Evolutionary conservation across 2,797 vertebrate species (phyloP).

Genomic region (Enteromius fasciolatus): DNA sequence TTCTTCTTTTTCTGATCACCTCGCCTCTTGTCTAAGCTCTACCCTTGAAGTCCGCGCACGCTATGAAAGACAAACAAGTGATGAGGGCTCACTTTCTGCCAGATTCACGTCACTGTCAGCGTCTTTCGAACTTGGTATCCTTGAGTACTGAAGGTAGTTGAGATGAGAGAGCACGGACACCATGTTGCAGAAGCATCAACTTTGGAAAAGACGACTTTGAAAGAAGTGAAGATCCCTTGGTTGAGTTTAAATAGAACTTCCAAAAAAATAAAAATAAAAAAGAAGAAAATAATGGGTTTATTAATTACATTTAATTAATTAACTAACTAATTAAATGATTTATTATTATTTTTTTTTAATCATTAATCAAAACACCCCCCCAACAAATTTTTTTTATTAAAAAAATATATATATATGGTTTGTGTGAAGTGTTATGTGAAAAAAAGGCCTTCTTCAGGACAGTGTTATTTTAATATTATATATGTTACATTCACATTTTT

Average conservation of each 20-base stretch:
- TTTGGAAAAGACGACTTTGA: background rate
- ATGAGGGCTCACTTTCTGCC: slow-evolving; percentile 40
- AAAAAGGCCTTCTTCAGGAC: background rate
- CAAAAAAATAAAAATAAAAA: background rate
- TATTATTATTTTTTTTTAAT: no score
- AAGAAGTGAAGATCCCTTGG: background rate
- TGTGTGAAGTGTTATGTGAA: background rate
- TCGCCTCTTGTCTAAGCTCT: slow-evolving; percentile 45
- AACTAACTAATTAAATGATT: no score
- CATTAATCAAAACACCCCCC: no score
- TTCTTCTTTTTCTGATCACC: slow-evolving; percentile 75
- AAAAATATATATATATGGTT: no score
- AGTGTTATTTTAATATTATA: background rate
- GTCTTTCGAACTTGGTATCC: slow-evolving; percentile 31
- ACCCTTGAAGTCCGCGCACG: slow-evolving; percentile 72
- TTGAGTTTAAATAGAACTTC: background rate
- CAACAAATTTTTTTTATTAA: no score
- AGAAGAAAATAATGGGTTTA: no score
- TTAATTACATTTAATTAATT: no score
- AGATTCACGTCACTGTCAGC: slow-evolving; percentile 41
- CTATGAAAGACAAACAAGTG: slow-evolving; percentile 73
- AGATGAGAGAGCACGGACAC: background rate
- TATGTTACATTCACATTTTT: background rate
- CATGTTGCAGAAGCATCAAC: background rate
- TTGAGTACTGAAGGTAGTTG: background rate